phyloP scores from a whole-genome alignment of 2,797 vertebrate species.

The Euthynnus affinis region DNA sequence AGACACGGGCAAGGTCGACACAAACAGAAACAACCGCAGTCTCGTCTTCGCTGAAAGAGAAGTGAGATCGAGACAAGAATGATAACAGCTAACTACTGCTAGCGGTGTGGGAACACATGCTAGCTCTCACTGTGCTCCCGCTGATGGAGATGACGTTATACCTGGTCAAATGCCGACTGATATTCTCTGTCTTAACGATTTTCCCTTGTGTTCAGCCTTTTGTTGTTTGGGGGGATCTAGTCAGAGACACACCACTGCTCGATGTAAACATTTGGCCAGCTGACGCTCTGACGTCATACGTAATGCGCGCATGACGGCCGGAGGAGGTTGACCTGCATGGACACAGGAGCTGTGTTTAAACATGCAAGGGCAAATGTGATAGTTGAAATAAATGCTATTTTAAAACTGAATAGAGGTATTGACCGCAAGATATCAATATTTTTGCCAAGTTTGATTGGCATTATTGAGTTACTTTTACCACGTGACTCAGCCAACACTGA shows the following conservation, averaged over 20 bases:
- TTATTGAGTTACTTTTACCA: background rate
- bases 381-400: background rate
- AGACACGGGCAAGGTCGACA: conserved; percentile 10
- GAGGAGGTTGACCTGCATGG: conserved; percentile 36
- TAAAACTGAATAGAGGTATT: background rate
- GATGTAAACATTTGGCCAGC: conserved; percentile 88
- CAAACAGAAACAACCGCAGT: conserved; percentile 7
- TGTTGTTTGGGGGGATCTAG: conserved; percentile 49
- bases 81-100: conserved; percentile 20
- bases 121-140: background rate
- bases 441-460: too few relatives aligned
- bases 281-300: conserved; percentile 85
- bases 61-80: conserved; percentile 27
- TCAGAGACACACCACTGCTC: conserved; percentile 63
- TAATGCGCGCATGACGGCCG: conserved; percentile 30
- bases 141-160: too few relatives aligned
- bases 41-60: conserved; percentile 1
- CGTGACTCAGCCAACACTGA: conserved; percentile 6
- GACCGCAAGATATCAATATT: background rate
- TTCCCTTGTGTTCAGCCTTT: conserved; percentile 27
- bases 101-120: background rate
- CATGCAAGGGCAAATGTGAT: too few relatives aligned
- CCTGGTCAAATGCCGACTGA: background rate
- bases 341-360: background rate
- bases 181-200: background rate